Conservation (phyloP, 2,113 vertebrate species). For the Callopanchax toddi region DNA sequence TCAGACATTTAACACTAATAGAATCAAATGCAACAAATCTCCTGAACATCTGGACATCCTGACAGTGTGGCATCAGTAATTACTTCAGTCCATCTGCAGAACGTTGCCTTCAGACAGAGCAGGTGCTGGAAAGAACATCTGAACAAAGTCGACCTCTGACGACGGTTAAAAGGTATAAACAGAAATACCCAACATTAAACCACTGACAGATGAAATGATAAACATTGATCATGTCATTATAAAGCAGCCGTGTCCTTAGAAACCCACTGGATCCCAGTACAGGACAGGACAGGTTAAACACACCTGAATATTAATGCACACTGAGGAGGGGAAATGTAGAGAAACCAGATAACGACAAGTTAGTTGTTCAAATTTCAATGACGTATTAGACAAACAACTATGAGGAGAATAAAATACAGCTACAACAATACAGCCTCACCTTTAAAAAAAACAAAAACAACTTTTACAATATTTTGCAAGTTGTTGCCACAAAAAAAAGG, state of each 20-base stretch:
- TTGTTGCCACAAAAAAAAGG: too few species aligned
- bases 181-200: background rate
- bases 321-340: background rate
- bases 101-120: constrained; percentile 30
- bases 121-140: constrained; percentile 44
- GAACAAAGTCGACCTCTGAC: constrained; percentile 17
- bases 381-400: background rate
- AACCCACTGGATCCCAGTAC: too few species aligned
- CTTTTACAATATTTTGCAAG: too few species aligned
- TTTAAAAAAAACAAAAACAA: background rate
- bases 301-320: background rate
- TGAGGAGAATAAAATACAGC: background rate
- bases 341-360: background rate
- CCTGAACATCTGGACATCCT: constrained; percentile 51
- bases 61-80: constrained; percentile 43
- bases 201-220: background rate
- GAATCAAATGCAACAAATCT: constrained; percentile 47
- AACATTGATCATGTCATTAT: background rate
- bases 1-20: constrained; percentile 48
- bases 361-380: background rate
- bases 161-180: constrained; percentile 1
- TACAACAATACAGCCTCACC: background rate
- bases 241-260: background rate
- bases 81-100: constrained; percentile 51
- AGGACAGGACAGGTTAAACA: too few species aligned